These are phyloP conservation scores for Dreissena polymorpha DNA, from an alignment of 1,140 invertebrate genomes.

Conservation along the genomic window DNA sequence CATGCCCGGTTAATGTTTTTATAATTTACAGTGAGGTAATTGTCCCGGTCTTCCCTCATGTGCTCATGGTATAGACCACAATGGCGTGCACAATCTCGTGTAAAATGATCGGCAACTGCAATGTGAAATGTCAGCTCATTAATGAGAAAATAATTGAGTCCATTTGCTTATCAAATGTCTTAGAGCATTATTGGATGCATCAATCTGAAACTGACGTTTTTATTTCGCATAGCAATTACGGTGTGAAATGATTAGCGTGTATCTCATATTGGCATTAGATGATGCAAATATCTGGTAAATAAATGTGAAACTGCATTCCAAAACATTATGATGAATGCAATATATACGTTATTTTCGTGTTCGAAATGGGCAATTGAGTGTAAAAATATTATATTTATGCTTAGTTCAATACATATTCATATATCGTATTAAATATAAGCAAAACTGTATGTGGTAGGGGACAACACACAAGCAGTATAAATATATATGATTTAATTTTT, in stretches of 20 bases:
- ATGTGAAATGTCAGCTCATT: neutral
- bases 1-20: slow-evolving; percentile 64
- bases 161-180: neutral
- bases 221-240: neutral
- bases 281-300: neutral
- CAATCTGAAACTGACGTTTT: neutral
- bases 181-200: neutral
- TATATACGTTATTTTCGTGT: too few relatives aligned
- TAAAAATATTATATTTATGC: too few relatives aligned
- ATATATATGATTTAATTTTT: too few relatives aligned
- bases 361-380: too few relatives aligned
- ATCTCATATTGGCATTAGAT: neutral
- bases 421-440: too few relatives aligned
- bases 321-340: too few relatives aligned
- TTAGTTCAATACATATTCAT: too few relatives aligned
- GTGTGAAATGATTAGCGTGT: neutral
- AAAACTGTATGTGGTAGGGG: too few relatives aligned
- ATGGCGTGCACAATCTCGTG: slow-evolving; percentile 78
- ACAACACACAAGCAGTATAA: too few relatives aligned
- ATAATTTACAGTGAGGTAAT: slow-evolving; percentile 69
- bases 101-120: slow-evolving; percentile 48
- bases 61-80: slow-evolving; percentile 83
- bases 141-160: neutral
- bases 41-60: slow-evolving; percentile 74
- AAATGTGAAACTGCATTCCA: neutral